These are phyloP conservation scores for Plusia festucae DNA, from an alignment of 2,888 invertebrate genomes.

Conservation along the genomic window DNA sequence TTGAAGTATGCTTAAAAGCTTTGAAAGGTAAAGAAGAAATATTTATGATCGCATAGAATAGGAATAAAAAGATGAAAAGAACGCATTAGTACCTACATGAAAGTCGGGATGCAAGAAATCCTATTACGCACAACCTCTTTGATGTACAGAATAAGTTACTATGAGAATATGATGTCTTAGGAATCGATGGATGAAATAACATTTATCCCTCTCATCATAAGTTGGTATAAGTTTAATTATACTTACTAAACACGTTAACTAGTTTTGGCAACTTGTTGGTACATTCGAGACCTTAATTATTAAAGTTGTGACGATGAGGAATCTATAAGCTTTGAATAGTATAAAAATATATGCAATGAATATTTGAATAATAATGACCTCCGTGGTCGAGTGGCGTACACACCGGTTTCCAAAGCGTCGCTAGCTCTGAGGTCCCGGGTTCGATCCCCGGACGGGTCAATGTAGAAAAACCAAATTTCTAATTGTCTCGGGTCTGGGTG, in stretches of 20 bases:
- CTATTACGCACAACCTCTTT: slow-evolving; percentile 58
- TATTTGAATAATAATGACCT: neutral
- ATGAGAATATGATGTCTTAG: slow-evolving; percentile 6
- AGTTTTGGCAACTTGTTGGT: slow-evolving; percentile 80
- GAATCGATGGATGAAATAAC: slow-evolving; percentile 54
- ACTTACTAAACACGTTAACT: slow-evolving; percentile 77
- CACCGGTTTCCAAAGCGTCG: too few species aligned
- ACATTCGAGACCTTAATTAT: slow-evolving; percentile 77
- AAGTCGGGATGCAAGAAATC: slow-evolving; percentile 58
- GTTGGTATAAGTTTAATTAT: slow-evolving; percentile 77
- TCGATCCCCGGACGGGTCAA: too few species aligned
- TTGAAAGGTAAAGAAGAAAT: slow-evolving; percentile 39
- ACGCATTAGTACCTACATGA: slow-evolving; percentile 53
- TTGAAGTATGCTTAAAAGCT: slow-evolving; percentile 18
- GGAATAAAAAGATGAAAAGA: slow-evolving; percentile 49
- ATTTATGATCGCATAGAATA: slow-evolving; percentile 34
- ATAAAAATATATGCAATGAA: slow-evolving; percentile 26
- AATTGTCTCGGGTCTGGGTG: too few species aligned
- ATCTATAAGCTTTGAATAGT: slow-evolving; percentile 51
- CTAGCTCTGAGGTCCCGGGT: too few species aligned
- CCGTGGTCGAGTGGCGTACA: too few species aligned
- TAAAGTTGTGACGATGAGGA: slow-evolving; percentile 70
- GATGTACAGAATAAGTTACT: slow-evolving; percentile 49
- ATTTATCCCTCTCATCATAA: slow-evolving; percentile 69
- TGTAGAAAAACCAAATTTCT: too few species aligned